phyloP scores from a whole-genome alignment of 2,113 vertebrate species.

The Craseonycteris thonglongyai region DNA sequence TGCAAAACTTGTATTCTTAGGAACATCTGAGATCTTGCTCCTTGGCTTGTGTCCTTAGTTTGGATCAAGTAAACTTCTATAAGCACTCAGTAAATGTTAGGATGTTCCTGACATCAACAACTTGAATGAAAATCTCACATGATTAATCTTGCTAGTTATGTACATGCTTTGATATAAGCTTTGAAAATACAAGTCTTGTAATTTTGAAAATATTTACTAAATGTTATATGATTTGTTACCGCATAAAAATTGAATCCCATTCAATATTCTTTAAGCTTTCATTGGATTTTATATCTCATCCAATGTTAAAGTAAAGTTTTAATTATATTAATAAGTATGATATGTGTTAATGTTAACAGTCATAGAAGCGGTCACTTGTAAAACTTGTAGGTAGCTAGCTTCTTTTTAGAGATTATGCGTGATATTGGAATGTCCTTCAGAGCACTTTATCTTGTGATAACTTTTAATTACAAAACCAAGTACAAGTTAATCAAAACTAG shows the following conservation, averaged over 20 bases:
- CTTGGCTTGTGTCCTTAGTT: no score
- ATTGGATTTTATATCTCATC: neutral
- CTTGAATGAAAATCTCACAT: neutral
- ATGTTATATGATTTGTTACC: neutral
- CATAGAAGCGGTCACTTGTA: neutral
- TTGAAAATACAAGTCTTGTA: neutral
- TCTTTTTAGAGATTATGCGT: neutral
- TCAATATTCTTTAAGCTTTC: neutral
- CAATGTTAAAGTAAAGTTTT: neutral
- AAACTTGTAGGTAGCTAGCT: neutral
- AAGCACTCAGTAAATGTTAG: no score
- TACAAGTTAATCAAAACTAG: neutral
- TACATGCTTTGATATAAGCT: neutral
- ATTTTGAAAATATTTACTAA: neutral
- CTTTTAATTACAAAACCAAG: neutral
- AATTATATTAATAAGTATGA: neutral
- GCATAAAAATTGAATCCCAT: neutral
- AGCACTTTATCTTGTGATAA: neutral
- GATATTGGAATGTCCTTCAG: neutral
- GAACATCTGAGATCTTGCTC: no score
- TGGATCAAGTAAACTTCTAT: no score
- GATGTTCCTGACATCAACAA: neutral
- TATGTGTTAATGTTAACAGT: neutral
- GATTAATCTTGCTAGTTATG: neutral
- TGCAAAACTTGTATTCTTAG: no score